Evolutionary conservation across 2,888 invertebrate species (phyloP), one percentile per base, ranked within the genome.

Genomic region (Drosophila picticornis): DNA sequence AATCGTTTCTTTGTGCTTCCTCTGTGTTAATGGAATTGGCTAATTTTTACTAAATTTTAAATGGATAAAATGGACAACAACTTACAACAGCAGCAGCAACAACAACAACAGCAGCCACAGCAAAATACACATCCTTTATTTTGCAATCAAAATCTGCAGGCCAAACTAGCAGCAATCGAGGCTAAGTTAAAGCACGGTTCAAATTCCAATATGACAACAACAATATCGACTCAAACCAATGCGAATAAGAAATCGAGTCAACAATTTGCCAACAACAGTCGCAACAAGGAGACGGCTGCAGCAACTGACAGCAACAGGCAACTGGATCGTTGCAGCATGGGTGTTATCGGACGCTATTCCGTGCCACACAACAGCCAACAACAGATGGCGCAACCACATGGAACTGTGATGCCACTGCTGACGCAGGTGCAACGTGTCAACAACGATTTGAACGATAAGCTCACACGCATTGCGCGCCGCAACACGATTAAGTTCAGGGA

Each of bases 11-110:
- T 25, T 34, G 16, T 22, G 31, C n/a, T 34, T 22, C 52, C 25
- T 36, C 36, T 55, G 55, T 27, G 19, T 27, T 29, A 71, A 85
- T 85, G 85, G 86, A 65, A 68, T 58, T 66, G 16, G 60, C 75
- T 66, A 68, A 81, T 83, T 81, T 67, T 79, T 48, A 63, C 79
- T 38, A 75, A 72, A 77, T 81, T 83, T 40, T 58, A 65, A 27
- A 75, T 75, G 61, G 69, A 77, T 34, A 67, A 72, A 72, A 87
- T 90, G 90, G 87, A 87, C 53, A 86, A 69, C 34, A 83, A 77
- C 59, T 43, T 74, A 55, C 79, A 73, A 13, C 69, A 73, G 0
- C 72, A 64, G 1, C n/a, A 57, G 9, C 52, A 51, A 22, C 48
- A 57, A 56, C 78, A 73, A 13, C 69, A 73, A 0, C 70, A 62